Base-by-base conservation (phyloP, 2,797 vertebrate genomes). In the Alauda arvensis region DNA sequence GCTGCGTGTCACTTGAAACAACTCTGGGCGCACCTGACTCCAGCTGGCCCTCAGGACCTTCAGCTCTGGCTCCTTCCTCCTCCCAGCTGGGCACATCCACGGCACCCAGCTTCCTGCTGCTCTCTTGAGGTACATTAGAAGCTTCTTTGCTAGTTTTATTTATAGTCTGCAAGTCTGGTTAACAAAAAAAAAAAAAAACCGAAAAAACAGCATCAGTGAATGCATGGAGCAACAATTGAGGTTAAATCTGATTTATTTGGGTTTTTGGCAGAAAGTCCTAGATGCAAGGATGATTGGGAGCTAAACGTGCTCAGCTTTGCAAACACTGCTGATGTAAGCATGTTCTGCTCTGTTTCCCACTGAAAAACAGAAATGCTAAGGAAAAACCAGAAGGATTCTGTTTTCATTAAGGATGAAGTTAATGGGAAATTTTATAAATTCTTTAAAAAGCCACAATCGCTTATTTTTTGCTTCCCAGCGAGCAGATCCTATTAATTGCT, bases 151-250 rank as follows among this genome's bases (percentile, higher is more conserved):
- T 81, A 5, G 23, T 87, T 82, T 68, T 90, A 69, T 92, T 91
- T 39, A 96, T 45, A 20, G 77, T 88, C 93, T 97, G 96, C 49
- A 97, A 91, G 83, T 94, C 97, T 98, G 92, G 76, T 8, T 3
- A 76, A 93, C 6, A 95, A 76, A 87, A 93, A 95, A 74, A 52
- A 92, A n/a, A 37, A 37, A 37, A 37, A 37, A 8, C 37, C 37
- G n/a, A n/a, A n/a, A n/a, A n/a, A n/a, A n/a, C 37, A 37, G 90
- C 77, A 92, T 21, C 51, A 45, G 72, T 24, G 33, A 79, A 37
- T 3, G 39, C 17, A 56, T 1, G 4, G 46, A 81, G 29, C 31
- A 74, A 68, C 16, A 40, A 20, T 14, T 60, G 53, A 16, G 11
- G n/a, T 48, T 23, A 18, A 10, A 48, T 9, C 33, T 43, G n/a